Evolutionary conservation across 2,113 vertebrate genomes (phyloP), one percentile per base, ranked within the genome.

Genomic region (Amphiprion ocellaris): DNA sequence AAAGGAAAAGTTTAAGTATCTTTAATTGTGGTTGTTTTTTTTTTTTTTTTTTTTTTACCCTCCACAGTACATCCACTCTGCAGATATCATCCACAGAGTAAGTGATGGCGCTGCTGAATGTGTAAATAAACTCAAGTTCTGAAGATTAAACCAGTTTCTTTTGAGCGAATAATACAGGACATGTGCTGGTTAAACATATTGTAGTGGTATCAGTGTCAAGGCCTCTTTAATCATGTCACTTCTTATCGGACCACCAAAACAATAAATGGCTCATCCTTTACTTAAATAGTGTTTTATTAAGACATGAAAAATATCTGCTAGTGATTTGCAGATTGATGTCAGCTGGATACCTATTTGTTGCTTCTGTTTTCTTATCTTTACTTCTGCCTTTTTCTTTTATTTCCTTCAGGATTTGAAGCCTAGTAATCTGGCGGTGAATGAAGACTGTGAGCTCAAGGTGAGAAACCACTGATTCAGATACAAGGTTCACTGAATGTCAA

Each of bases 1-100:
- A 49, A 24, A 41, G 33, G 24, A 3, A 71, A 30, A n/a, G 44
- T n/a, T 14, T 26, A 15, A 44, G 2, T 30, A 12, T 28, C 12
- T 56, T 49, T 23, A 54, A 33, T 62, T 12, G 15, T 37, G 33
- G 8, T 37, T 10, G 1, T 59, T 4, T 66, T 76, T 26, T 19
- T 62, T 2, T 64, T 12, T 15, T 59, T 10, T 50, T 86, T 23
- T 61, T 66, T 94, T 91, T 19, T 19, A 17, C 49, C 60, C 53
- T 30, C 90, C 84, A 1, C 94, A 99, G 98, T 99, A 99, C 91
- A 99, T 99, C 90, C 98, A 99, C 90, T 99, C 98, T 76, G 98
- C 98, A 71, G 98, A 97, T 81, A 99, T 99, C 87, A 99, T 99
- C 86, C 98, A 99, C 93, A 96, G 98, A 94, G 98, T 99, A 93